These are phyloP conservation scores for Vanessa atalanta DNA, from an alignment of 1,140 invertebrate genomes.

Conservation along the genomic window DNA sequence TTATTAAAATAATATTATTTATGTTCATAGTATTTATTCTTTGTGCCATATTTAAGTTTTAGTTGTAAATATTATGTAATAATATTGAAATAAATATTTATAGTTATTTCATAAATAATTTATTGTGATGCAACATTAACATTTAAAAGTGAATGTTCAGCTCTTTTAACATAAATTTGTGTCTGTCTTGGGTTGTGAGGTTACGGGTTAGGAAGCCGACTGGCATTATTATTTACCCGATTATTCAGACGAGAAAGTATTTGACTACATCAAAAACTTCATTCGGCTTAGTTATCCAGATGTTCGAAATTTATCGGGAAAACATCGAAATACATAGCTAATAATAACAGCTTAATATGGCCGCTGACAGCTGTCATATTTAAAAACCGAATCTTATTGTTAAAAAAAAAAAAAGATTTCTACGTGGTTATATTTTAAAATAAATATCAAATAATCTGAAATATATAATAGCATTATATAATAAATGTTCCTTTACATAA, in stretches of 20 bases:
- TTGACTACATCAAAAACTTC: not conserved
- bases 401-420: too few relatives aligned
- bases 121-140: not conserved
- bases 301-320: too few relatives aligned
- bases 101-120: constrained; percentile 1
- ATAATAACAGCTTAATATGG: not conserved
- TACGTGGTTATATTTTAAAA: not conserved
- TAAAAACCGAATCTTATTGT: too few relatives aligned
- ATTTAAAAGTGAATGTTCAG: not conserved
- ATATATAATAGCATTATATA: not conserved
- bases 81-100: constrained; percentile 16
- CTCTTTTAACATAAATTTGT: not conserved
- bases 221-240: not conserved
- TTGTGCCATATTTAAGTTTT: constrained; percentile 13
- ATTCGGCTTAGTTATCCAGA: too few relatives aligned
- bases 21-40: not conserved
- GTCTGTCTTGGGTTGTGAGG: constrained; percentile 1
- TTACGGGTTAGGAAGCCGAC: not conserved
- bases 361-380: too few relatives aligned
- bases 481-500: constrained; percentile 4
- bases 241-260: not conserved
- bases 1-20: not conserved
- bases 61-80: not conserved
- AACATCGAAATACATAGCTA: not conserved
- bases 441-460: not conserved